Evolutionary conservation across 2,797 vertebrate species (phyloP).

Genomic region (Myotis vivesi): DNA sequence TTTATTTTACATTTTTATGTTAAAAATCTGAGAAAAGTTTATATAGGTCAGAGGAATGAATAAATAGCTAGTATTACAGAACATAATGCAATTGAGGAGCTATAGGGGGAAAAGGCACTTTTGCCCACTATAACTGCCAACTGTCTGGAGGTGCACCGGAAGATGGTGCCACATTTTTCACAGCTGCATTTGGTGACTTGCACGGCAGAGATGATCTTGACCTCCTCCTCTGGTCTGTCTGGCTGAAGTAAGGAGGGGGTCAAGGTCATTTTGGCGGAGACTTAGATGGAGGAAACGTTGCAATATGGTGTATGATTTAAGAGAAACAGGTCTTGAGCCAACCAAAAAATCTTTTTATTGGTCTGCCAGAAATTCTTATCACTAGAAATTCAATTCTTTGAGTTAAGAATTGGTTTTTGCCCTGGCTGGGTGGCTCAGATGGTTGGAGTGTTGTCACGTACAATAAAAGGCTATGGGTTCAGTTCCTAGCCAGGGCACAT

Average conservation of each 20-base stretch:
- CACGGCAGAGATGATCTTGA: background rate
- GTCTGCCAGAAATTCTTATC: background rate
- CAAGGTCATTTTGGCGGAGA: background rate
- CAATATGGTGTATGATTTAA: background rate
- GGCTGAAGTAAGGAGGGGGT: background rate
- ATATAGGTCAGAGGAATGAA: background rate
- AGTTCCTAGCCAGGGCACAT: background rate
- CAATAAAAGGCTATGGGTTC: background rate
- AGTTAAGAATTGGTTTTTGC: background rate
- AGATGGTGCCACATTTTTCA: background rate
- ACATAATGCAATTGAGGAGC: background rate
- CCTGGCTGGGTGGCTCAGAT: background rate
- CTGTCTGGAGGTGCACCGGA: background rate
- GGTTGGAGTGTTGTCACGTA: background rate
- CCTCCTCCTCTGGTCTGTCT: background rate
- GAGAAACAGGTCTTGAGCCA: background rate
- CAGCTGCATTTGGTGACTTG: background rate
- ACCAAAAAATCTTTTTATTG: background rate
- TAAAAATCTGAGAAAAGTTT: background rate
- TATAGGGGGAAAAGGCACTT: background rate
- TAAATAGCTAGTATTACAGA: background rate
- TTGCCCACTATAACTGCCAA: background rate
- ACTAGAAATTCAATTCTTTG: background rate
- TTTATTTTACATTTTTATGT: slow-evolving; percentile 11
- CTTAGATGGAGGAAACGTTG: background rate